Evolutionary conservation across 1,140 invertebrate genomes (phyloP), one percentile per base, ranked within the genome.

Genomic region (Papilio polyxenes): DNA sequence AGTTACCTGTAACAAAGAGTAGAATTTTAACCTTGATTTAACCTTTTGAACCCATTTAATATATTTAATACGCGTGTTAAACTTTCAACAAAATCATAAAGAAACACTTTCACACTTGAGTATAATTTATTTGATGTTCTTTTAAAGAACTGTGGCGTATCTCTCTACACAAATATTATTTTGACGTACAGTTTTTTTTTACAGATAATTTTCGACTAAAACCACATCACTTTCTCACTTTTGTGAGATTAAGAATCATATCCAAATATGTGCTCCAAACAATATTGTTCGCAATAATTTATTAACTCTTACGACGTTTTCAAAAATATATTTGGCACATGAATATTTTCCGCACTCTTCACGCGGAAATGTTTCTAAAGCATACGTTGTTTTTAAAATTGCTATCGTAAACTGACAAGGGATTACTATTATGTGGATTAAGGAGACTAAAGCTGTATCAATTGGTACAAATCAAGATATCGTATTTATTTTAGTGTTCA

Each of bases 1-100:
- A 99, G 87, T 98, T 97, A 79, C 96, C 96, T 96, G 92, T 83
- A 81, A 86, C 86, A 44, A 88, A 83, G 82, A 37, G n/a, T 79
- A 40, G 13, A 10, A 4, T 65, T 11, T 65, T 13, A 31, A 15
- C 20, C n/a, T 56, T 7, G 17, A 0, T 59, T n/a, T n/a, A 20
- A 20, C n/a, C n/a, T 59, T 59, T 59, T 9, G 56, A 20, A 6
- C 56, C 17, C n/a, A 20, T 20, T 59, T 20, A 8, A 17, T 17
- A 20, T 20, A 44, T 7, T 44, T 44, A 59, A 8, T 9, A 20
- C 53, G 53, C 6, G 17, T 3, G 11, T n/a, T n/a, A n/a, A n/a
- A 56, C 7, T 56, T n/a, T n/a, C 53, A 17, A 56, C 17, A 17
- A 56, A 56, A 17, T 17, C 15, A 56, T 56, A n/a, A 56, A 56